Percentiles rank a stretch among this genome's conserved stretches.
These are phyloP conservation scores for Electrophaes corylata DNA, from an alignment of 2,888 invertebrate species.

Conservation along the genomic window DNA sequence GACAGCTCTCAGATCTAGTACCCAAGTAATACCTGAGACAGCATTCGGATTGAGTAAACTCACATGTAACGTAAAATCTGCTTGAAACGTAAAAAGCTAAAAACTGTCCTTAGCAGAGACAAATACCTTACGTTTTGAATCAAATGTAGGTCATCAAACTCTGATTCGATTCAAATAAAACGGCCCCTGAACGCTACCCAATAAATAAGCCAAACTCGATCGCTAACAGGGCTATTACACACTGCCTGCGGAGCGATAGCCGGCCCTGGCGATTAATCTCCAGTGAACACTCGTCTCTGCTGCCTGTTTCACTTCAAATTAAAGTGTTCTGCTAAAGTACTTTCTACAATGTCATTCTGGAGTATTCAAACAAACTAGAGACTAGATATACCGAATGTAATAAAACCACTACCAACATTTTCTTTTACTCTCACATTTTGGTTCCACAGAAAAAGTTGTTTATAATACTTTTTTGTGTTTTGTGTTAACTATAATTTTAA, in stretches of 20 bases:
- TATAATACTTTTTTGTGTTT: too few species aligned
- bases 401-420: too few species aligned
- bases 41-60: too few species aligned
- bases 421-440: too few species aligned
- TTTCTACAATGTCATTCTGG: background rate
- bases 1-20: too few species aligned
- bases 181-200: constrained; percentile 23
- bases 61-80: too few species aligned
- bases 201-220: constrained; percentile 35
- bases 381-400: too few species aligned
- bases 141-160: constrained; percentile 29
- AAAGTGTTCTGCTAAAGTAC: constrained; percentile 1
- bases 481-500: too few species aligned
- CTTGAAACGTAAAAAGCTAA: too few species aligned
- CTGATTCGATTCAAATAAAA: constrained; percentile 32
- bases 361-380: too few species aligned
- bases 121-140: constrained; percentile 16
- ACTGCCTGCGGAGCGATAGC: constrained; percentile 37
- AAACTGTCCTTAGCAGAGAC: background rate
- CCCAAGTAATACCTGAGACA: too few species aligned
- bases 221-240: constrained; percentile 43
- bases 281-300: constrained; percentile 37
- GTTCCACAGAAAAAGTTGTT: too few species aligned
- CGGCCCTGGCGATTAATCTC: constrained; percentile 36
- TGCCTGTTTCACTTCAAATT: constrained; percentile 33